phyloP scores from a whole-genome alignment of 2,113 vertebrate genomes.

The Phrynosoma platyrhinos region DNA sequence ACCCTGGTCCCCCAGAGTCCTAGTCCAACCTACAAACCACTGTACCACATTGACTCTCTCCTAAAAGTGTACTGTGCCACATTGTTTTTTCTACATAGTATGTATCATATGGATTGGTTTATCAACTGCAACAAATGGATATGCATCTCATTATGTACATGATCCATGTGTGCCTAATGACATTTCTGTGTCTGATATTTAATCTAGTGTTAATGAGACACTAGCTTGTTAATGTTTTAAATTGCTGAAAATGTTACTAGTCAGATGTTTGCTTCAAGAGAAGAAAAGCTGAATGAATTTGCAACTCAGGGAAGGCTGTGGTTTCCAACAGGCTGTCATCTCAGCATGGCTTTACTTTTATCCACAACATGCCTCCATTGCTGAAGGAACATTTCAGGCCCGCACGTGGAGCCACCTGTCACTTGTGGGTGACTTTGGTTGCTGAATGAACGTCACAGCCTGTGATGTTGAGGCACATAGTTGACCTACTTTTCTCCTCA shows the following conservation, averaged over 20 bases:
- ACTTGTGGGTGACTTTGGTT: background rate
- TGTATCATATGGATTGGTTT: background rate
- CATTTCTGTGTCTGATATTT: background rate
- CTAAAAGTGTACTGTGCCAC: too few species aligned
- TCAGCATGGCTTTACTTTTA: background rate
- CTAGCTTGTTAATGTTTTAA: background rate
- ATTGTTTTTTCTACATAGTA: background rate
- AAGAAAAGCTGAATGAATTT: slow-evolving; percentile 10
- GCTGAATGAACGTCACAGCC: slow-evolving; percentile 4
- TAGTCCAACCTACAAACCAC: too few species aligned
- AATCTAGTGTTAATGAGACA: background rate
- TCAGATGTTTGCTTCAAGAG: background rate
- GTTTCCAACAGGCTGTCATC: background rate
- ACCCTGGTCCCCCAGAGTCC: too few species aligned
- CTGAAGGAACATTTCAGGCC: background rate
- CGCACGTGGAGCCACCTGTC: background rate
- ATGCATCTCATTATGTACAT: background rate
- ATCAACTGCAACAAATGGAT: background rate
- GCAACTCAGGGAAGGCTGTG: background rate
- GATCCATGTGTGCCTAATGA: background rate
- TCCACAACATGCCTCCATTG: background rate
- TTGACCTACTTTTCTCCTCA: background rate
- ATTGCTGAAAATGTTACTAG: background rate
- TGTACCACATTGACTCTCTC: too few species aligned
- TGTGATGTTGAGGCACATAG: background rate